Base-by-base conservation (phyloP, 2,888 invertebrate species). In the Eupithecia tripunctaria region DNA sequence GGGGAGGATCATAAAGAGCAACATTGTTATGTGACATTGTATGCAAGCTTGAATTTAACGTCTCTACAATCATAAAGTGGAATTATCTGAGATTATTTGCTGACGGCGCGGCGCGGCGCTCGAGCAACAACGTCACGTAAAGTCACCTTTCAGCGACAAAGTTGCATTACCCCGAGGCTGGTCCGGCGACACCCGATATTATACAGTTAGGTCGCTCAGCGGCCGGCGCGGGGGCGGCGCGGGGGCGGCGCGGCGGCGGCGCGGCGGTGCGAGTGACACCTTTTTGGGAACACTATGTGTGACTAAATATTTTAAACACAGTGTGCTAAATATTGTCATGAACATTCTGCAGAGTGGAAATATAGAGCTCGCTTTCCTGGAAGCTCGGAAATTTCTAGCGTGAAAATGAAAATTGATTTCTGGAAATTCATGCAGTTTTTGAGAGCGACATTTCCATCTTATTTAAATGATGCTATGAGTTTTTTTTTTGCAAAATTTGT, bases 1-100 rank as follows among this genome's bases (percentile, higher is more conserved):
- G n/a, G 43, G n/a, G 29, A 2, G 4, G 14, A 12, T 12, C 15
- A 47, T 47, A 47, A 47, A 47, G n/a, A 8, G n/a, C n/a, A n/a
- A n/a, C 47, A n/a, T 47, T n/a, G n/a, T n/a, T n/a, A 21, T 47
- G 10, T 21, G n/a, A 47, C n/a, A n/a, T 47, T 47, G 47, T 47
- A 47, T 47, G 47, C 47, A n/a, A n/a, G n/a, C 29, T 60, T 41
- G 64, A 67, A 36, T 70, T 29, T 70, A 67, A 70, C 70, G 73
- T 64, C 67, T n/a, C 70, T 64, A 59, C 67, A 70, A 73, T 73
- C 70, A 62, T 68, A 68, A 68, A 71, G 60, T 74, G n/a, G 67
- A 71, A 65, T 71, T 51, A 68, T 59, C 67, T 29, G 21, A 43
- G n/a, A 63, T 63, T 51, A 36, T 47, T 51, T n/a, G 60, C n/a